Base-by-base conservation (phyloP, 2,113 vertebrate species). In the Jacana jacana region DNA sequence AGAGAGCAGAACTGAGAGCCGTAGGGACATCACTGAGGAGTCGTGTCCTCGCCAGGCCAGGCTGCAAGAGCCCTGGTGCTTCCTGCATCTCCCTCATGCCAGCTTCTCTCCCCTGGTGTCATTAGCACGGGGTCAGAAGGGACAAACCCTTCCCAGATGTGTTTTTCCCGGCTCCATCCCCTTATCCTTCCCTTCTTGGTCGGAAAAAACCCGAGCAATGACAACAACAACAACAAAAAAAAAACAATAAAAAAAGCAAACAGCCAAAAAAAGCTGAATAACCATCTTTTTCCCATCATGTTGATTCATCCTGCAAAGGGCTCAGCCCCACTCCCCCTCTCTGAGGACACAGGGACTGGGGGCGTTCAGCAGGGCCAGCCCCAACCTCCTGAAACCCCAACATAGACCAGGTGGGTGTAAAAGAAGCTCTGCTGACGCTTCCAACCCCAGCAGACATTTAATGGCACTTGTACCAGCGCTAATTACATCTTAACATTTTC, bases 401-500 rank as follows among this genome's bases (percentile, higher is more conserved):
- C 72, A 65, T 7, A 93, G 83, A 22, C 15, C 69, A 82, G 22
- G 70, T 91, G 86, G 84, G 80, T 79, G 73, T 86, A 57, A 81
- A 73, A 84, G 61, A 33, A 78, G 48, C 49, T 92, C 40, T 54
- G 30, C 64, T 44, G 69, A 63, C 0, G 10, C n/a, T 64, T 93
- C 80, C 81, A 86, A 28, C 65, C 44, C 81, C 88, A 72, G 81
- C 2, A 92, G 86, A 65, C 77, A 42, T 89, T 86, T 84, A 94
- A 77, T 54, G 73, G 81, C 70, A 76, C 89, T 96, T 87, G 84
- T 78, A 55, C 77, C 86, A 42, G 19, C 20, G 80, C 95, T 96
- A 95, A 96, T 95, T 97, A 88, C 92, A 89, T 89, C 92, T 95
- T 94, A 86, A 96, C 92, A 42, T 96, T 87, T 97, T 96, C 83